Conservation (phyloP, 2,797 vertebrate species). For the Gambelia wislizenii region DNA sequence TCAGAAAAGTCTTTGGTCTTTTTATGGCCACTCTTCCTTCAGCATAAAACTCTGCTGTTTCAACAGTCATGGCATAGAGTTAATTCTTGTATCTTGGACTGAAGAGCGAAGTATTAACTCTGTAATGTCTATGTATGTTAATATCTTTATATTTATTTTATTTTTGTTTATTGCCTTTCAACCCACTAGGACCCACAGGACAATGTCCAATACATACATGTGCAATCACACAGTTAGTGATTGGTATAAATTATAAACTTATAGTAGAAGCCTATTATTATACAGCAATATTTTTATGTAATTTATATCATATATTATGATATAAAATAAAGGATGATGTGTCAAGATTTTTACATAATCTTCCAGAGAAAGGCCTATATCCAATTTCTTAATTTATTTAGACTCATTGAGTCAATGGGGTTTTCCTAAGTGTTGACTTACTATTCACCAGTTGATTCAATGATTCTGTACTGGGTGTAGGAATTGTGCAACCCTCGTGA, state of each 20-base stretch:
- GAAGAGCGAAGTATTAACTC: slow-evolving; percentile 65
- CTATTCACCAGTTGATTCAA: too few species aligned
- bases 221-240: slow-evolving; percentile 54
- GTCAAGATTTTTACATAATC: slow-evolving; percentile 62
- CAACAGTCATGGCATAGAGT: slow-evolving; percentile 34
- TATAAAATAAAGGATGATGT: slow-evolving; percentile 71
- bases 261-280: slow-evolving; percentile 67
- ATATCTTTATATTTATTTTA: slow-evolving; percentile 44
- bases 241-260: slow-evolving; percentile 61
- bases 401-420: too few species aligned
- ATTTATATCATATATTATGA: slow-evolving; percentile 72
- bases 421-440: too few species aligned
- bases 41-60: slow-evolving; percentile 39
- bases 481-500: too few species aligned
- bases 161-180: too few species aligned
- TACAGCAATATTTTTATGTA: slow-evolving; percentile 59
- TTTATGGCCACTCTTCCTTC: slow-evolving; percentile 41
- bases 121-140: slow-evolving; percentile 64
- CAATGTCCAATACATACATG: too few species aligned
- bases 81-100: slow-evolving; percentile 47
- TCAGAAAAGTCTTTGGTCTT: slow-evolving; percentile 47
- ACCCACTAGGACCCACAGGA: too few species aligned
- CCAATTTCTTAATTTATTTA: too few species aligned
- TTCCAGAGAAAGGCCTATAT: slow-evolving; percentile 47
- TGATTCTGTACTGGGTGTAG: too few species aligned